Evolutionary conservation across 2,888 invertebrate species (phyloP), one percentile per base, ranked within the genome.

Genomic region (Mythimna vitellina): DNA sequence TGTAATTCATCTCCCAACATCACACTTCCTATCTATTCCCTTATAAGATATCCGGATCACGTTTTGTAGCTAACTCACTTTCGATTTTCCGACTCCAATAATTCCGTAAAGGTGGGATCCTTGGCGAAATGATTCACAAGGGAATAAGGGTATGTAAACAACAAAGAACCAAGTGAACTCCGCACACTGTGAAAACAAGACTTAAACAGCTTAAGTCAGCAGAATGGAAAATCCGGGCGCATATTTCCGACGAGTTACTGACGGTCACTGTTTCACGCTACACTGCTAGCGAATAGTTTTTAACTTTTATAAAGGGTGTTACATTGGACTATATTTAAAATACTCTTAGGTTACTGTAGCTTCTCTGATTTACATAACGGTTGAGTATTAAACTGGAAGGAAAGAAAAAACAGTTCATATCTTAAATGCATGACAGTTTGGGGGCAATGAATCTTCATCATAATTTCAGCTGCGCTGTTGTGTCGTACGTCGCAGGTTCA

Each of bases 31-130:
- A 56, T 58, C 51, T 35, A 56, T 64, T 32, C 6, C 35, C 10
- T 42, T 42, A 69, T 60, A 60, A 53, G 65, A 70, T 72, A 77
- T 70, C 66, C 63, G 58, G 56, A 81, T 81, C 74, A 84, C 70
- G 70, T 72, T 62, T 65, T 64, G 38, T 56, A 68, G 58, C 76
- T 62, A 74, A 74, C 71, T 68, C 74, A 74, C 62, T 79, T 64
- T 65, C 60, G 49, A 56, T 32, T 70, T 38, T 42, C 46, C 35
- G 51, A 70, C 38, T 54, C 51, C 54, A 73, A 81, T 84, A 70
- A 75, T 76, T 60, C 49, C 29, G 57, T 63, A 65, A 70, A 84
- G 73, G 60, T 71, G 53, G 56, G 66, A 78, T 66, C 58, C 70
- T 62, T 69, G 32, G 25, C 49, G n/a, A 49, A 56, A 75, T 71